Evolutionary conservation across 1,140 invertebrate genomes (phyloP), one percentile per base, ranked within the genome.

Genomic region (Aricia agestis): DNA sequence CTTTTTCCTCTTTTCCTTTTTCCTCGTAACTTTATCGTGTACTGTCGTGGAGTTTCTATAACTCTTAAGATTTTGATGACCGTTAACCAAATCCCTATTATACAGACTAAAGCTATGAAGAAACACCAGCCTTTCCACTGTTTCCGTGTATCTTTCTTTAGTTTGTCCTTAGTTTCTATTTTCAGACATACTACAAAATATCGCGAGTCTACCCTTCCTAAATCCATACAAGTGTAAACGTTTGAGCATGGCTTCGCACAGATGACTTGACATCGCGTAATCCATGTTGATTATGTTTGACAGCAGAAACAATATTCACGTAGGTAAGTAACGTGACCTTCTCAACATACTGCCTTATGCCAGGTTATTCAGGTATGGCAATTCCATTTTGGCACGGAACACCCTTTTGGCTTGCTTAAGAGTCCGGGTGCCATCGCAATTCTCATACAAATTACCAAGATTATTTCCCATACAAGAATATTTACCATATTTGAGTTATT

Each of bases 151-250:
- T 52, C 45, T 52, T 52, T 52, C 45, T 52, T 52, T 15, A 15
- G 45, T 52, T 15, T 52, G 45, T 52, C 9, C 11, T 52, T 52
- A 52, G 45, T 15, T 1, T 11, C 45, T 52, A 52, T 52, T 52
- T 52, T 52, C 45, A 52, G 45, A 52, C 45, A 31, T 19, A 10
- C 10, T 18, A 63, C 18, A 63, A 63, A 63, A 63, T 63, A 63
- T 63, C 18, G 59, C 17, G 18, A n/a, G 15, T 19, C 18, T 63
- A 69, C 58, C 68, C 58, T 63, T 63, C 17, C n/a, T 61, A 15
- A 69, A 69, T 69, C 68, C 68, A 61, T 69, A 69, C 32, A 69
- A 69, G 68, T 69, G 68, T 69, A 61, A 69, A 63, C 68, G 58
- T 59, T 61, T 41, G 32, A 19, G 10, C 7, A 61, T 9, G 58